phyloP scores from a whole-genome alignment of 2,888 invertebrate species.

The Coelinius sp. region DNA sequence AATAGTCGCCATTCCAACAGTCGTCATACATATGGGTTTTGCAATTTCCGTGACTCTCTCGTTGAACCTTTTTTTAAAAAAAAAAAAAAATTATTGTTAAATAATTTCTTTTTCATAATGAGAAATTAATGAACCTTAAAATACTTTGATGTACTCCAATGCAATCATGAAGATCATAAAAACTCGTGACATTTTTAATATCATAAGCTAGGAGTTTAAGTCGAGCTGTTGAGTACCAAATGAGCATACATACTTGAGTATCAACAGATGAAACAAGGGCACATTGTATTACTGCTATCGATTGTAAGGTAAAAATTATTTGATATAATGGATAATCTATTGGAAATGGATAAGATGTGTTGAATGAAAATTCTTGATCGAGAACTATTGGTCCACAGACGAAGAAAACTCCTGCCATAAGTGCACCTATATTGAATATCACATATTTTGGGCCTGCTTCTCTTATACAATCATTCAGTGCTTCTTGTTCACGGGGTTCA shows the following conservation, averaged over 20 bases:
- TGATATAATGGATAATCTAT: conserved; percentile 36
- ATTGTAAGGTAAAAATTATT: conserved; percentile 49
- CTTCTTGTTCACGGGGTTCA: conserved; percentile 30
- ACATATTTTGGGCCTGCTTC: conserved; percentile 44
- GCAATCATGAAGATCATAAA: conserved; percentile 18
- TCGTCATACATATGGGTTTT: conserved; percentile 41
- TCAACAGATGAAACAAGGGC: conserved; percentile 46
- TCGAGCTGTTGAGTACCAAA: conserved; percentile 52
- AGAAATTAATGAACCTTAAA: conserved; percentile 39
- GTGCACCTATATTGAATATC: conserved; percentile 31
- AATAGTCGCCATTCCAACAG: conserved; percentile 32
- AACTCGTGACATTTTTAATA: conserved; percentile 5
- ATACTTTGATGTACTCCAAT: conserved; percentile 38
- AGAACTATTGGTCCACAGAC: conserved; percentile 46
- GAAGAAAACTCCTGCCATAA: conserved; percentile 37
- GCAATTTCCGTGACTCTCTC: conserved; percentile 33
- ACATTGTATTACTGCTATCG: conserved; percentile 45
- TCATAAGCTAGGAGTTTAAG: conserved; percentile 45
- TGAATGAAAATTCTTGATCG: conserved; percentile 51
- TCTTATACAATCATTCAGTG: conserved; percentile 46
- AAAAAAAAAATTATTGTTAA: background rate
- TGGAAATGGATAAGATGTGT: conserved; percentile 55
- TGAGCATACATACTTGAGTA: conserved; percentile 45
- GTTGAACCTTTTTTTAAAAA: conserved; percentile 41
- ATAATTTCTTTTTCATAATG: too few species aligned